These are phyloP conservation scores for Rattus rattus DNA, from an alignment of 2,113 vertebrate species.

Conservation along the genomic window DNA sequence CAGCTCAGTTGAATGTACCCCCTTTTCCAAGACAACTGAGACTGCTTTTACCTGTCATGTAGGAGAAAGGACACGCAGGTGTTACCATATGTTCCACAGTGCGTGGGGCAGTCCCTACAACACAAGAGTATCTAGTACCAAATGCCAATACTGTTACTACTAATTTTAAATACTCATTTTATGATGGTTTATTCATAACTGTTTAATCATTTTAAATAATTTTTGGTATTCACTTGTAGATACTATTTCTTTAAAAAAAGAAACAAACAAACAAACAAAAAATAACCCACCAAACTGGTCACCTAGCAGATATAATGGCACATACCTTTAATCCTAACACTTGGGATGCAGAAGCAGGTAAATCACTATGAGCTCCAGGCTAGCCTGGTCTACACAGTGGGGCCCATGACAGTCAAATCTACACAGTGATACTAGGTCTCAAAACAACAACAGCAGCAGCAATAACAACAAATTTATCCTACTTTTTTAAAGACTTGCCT, in stretches of 20 bases:
- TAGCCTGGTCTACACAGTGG: background rate
- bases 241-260: background rate
- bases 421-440: background rate
- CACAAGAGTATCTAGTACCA: background rate
- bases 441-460: background rate
- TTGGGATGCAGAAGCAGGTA: background rate
- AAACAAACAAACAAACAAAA: background rate
- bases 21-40: background rate
- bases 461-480: background rate
- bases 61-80: background rate
- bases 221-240: background rate
- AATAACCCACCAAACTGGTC: background rate
- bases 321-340: background rate
- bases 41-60: background rate
- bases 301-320: background rate
- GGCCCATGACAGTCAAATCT: background rate
- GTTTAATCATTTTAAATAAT: background rate
- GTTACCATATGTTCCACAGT: background rate
- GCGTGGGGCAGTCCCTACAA: background rate
- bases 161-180: constrained; percentile 52
- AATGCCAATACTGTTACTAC: background rate
- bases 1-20: background rate
- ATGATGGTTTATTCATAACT: background rate
- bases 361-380: background rate
- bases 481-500: background rate